Conservation (phyloP, 2,888 invertebrate genomes). For the Drosophila subsilvestris region DNA sequence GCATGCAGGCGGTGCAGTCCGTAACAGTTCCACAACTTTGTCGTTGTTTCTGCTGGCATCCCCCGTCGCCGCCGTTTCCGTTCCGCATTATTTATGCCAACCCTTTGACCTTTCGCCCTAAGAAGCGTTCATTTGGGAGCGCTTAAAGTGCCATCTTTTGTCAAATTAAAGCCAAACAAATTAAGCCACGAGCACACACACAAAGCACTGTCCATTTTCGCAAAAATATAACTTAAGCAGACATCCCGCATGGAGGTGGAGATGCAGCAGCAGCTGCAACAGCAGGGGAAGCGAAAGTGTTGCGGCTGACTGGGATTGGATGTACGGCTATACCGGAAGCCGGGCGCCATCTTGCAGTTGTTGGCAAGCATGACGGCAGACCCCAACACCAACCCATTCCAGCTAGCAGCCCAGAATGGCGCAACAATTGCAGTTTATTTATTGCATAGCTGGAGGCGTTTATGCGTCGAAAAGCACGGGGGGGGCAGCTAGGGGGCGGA, state of each 20-base stretch:
- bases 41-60: constrained; percentile 24
- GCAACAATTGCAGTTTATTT: constrained; percentile 73
- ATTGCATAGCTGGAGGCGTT: constrained; percentile 75
- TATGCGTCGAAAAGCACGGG: constrained; percentile 59
- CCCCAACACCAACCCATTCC: not conserved
- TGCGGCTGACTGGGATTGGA: constrained; percentile 36
- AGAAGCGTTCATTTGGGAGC: constrained; percentile 44
- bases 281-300: constrained; percentile 59
- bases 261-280: constrained; percentile 16
- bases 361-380: constrained; percentile 69
- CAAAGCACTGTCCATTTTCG: constrained; percentile 53
- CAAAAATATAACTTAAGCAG: constrained; percentile 60
- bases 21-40: constrained; percentile 25
- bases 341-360: constrained; percentile 75
- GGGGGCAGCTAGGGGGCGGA: constrained; percentile 7
- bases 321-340: constrained; percentile 61
- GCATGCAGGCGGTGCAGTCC: constrained; percentile 33
- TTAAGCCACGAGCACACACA: constrained; percentile 61
- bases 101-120: constrained; percentile 63
- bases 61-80: not conserved
- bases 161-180: constrained; percentile 73
- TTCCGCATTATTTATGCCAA: constrained; percentile 57
- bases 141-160: constrained; percentile 68
- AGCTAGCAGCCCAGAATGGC: constrained; percentile 11
- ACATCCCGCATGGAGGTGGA: constrained; percentile 35